Evolutionary conservation across 37 sponge, comb jelly and placozoan genomes (phyloP).

Genomic region (Mnemiopsis leidyi): DNA sequence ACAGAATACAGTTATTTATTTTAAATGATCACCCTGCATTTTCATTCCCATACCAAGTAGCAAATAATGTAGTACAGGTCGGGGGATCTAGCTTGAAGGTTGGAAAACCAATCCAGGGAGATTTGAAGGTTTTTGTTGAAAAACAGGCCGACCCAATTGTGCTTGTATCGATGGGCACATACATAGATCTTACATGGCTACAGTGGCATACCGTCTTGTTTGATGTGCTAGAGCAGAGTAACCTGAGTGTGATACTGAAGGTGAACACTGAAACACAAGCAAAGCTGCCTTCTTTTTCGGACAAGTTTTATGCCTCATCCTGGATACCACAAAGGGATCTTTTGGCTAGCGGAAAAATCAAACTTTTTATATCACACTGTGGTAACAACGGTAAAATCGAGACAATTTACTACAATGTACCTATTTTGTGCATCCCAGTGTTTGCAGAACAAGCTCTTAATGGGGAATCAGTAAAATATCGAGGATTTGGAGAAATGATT

Average conservation of each 20-base stretch:
- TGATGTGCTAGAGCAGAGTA: neutral
- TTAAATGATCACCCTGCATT: constrained; percentile 38
- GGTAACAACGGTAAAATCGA: constrained; percentile 61
- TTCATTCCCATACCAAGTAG: constrained; percentile 44
- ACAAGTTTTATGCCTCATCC: neutral
- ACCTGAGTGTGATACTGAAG: neutral
- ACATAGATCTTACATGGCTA: constrained; percentile 20
- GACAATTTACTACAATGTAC: constrained; percentile 23
- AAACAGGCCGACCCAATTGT: neutral
- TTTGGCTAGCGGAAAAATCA: constrained; percentile 11
- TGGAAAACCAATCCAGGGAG: constrained; percentile 9
- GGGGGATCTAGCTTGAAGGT: neutral
- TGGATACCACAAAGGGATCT: constrained; percentile 44
- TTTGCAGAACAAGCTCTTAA: constrained; percentile 43
- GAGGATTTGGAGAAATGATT: constrained; percentile 52
- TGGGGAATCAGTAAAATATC: neutral
- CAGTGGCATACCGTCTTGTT: neutral
- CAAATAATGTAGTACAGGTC: constrained; percentile 42
- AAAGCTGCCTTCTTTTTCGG: neutral
- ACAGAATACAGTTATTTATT: constrained; percentile 8
- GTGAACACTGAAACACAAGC: neutral
- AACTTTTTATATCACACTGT: constrained; percentile 59
- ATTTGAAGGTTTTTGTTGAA: neutral
- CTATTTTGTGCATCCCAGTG: constrained; percentile 28
- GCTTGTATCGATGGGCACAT: constrained; percentile 12